These are phyloP conservation scores for Zygothrica quintamaculata DNA, from an alignment of 2,888 invertebrate genomes.

Conservation along the genomic window DNA sequence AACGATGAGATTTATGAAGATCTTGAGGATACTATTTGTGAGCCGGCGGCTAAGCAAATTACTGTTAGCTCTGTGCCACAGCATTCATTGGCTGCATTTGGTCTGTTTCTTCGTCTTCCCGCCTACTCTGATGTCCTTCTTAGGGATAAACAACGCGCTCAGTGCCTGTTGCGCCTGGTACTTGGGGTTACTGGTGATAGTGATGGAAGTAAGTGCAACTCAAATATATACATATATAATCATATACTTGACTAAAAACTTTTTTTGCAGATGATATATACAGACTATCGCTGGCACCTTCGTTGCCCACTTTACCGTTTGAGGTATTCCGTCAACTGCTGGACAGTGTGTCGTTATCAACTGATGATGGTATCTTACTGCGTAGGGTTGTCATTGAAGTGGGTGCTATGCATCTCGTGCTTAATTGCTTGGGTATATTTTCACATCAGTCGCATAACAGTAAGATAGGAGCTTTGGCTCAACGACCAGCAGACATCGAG, in stretches of 20 bases:
- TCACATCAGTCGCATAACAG: slow-evolving; percentile 90
- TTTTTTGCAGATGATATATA: slow-evolving; percentile 88
- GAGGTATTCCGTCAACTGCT: slow-evolving; percentile 88
- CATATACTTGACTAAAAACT: not conserved
- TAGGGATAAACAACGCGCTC: slow-evolving; percentile 92
- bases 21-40: slow-evolving; percentile 86
- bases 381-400: slow-evolving; percentile 92
- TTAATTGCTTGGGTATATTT: slow-evolving; percentile 95
- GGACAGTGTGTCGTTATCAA: slow-evolving; percentile 90
- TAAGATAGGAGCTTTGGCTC: slow-evolving; percentile 80
- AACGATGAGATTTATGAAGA: slow-evolving; percentile 88
- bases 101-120: slow-evolving; percentile 93
- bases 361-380: slow-evolving; percentile 90
- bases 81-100: slow-evolving; percentile 96
- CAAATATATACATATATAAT: no score
- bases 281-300: slow-evolving; percentile 88
- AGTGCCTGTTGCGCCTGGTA: slow-evolving; percentile 93
- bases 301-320: slow-evolving; percentile 87
- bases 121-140: slow-evolving; percentile 96
- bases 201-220: slow-evolving; percentile 89
- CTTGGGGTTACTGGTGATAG: slow-evolving; percentile 96
- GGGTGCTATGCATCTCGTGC: slow-evolving; percentile 93
- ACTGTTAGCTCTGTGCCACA: slow-evolving; percentile 90
- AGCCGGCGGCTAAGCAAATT: slow-evolving; percentile 85
- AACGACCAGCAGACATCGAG: slow-evolving; percentile 46